phyloP scores from a whole-genome alignment of 2,888 invertebrate genomes.

The Belgica antarctica region DNA sequence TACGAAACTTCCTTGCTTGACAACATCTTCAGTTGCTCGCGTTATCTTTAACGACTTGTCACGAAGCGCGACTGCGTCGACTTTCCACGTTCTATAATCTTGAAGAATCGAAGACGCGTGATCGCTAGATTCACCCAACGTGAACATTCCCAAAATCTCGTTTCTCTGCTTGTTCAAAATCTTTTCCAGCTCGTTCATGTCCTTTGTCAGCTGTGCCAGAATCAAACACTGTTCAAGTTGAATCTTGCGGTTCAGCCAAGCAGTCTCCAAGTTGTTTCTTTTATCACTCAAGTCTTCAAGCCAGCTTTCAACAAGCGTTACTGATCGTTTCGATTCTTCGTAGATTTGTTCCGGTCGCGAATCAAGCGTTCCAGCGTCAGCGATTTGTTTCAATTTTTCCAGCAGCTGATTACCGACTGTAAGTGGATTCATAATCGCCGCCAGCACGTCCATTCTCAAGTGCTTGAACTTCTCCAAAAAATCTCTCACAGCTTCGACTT shows the following conservation, averaged over 20 bases:
- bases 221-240: slow-evolving; percentile 77
- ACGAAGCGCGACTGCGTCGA: slow-evolving; percentile 70
- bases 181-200: slow-evolving; percentile 65
- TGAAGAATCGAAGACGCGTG: slow-evolving; percentile 67
- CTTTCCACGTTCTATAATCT: slow-evolving; percentile 67
- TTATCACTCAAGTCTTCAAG: slow-evolving; percentile 73
- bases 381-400: slow-evolving; percentile 70
- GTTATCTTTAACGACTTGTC: slow-evolving; percentile 74
- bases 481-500: slow-evolving; percentile 69
- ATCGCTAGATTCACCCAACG: slow-evolving; percentile 66
- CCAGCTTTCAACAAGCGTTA: slow-evolving; percentile 71
- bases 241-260: slow-evolving; percentile 67
- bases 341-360: slow-evolving; percentile 66
- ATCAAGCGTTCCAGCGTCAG: slow-evolving; percentile 71
- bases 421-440: slow-evolving; percentile 74
- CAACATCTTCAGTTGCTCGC: slow-evolving; percentile 72
- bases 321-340: slow-evolving; percentile 56
- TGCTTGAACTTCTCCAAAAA: slow-evolving; percentile 71
- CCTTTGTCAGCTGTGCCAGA: slow-evolving; percentile 69
- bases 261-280: slow-evolving; percentile 67
- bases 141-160: slow-evolving; percentile 58
- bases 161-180: slow-evolving; percentile 59
- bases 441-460: slow-evolving; percentile 68
- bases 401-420: slow-evolving; percentile 75
- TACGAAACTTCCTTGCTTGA: slow-evolving; percentile 67